These are phyloP conservation scores for Lagocephalus sceleratus DNA, from an alignment of 2,797 vertebrate genomes.

Conservation along the genomic window DNA sequence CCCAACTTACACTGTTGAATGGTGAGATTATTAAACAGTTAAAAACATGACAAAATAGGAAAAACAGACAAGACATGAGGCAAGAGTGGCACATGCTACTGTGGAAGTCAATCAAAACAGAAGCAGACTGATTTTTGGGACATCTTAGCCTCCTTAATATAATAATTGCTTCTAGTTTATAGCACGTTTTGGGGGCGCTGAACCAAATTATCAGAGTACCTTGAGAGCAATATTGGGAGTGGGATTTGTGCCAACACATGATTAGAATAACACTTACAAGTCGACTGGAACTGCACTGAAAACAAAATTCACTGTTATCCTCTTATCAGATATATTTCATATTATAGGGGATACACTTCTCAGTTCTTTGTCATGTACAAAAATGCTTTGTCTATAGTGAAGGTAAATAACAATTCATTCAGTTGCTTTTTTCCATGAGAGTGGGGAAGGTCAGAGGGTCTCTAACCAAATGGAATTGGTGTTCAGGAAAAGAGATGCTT, in stretches of 20 bases:
- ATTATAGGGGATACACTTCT: slow-evolving; percentile 30
- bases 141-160: too few relatives aligned
- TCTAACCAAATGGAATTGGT: slow-evolving; percentile 45
- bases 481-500: slow-evolving; percentile 30
- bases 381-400: slow-evolving; percentile 25
- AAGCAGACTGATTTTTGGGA: too few relatives aligned
- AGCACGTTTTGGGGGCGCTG: too few relatives aligned
- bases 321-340: slow-evolving; percentile 30
- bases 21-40: too few relatives aligned
- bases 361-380: slow-evolving; percentile 25
- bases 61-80: too few relatives aligned
- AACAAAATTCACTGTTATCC: slow-evolving; percentile 29
- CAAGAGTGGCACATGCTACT: too few relatives aligned
- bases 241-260: slow-evolving; percentile 17
- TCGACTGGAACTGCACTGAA: slow-evolving; percentile 31
- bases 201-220: slow-evolving; percentile 6
- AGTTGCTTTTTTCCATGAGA: slow-evolving; percentile 27
- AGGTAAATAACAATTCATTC: slow-evolving; percentile 33
- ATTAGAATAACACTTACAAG: slow-evolving; percentile 27
- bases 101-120: too few relatives aligned
- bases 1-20: too few relatives aligned
- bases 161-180: too few relatives aligned
- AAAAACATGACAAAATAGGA: too few relatives aligned
- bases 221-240: slow-evolving; percentile 4
- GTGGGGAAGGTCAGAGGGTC: slow-evolving; percentile 37